Percentiles rank a stretch among this genome's conserved stretches.
These are phyloP conservation scores for Cynoglossus semilaevis DNA, from an alignment of 2,113 vertebrate species.

Conservation along the genomic window DNA sequence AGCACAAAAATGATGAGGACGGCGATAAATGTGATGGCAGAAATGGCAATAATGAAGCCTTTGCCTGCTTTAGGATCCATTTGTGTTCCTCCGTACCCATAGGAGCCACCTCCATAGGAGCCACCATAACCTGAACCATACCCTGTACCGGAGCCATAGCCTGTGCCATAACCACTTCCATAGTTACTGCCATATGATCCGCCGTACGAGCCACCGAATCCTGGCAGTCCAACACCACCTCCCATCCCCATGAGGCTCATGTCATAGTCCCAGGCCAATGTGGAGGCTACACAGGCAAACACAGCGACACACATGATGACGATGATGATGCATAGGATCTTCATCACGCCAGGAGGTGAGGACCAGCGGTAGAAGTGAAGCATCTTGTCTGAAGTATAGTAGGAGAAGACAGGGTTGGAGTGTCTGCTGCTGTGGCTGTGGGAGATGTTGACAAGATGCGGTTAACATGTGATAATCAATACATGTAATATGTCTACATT, in stretches of 20 bases:
- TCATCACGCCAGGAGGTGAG: constrained; percentile 90
- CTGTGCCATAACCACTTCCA: constrained; percentile 12
- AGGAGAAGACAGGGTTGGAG: constrained; percentile 79
- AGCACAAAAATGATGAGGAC: constrained; percentile 81
- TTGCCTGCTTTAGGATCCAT: constrained; percentile 83
- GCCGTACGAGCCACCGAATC: constrained; percentile 25
- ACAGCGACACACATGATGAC: constrained; percentile 85
- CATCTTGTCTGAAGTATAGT: constrained; percentile 79
- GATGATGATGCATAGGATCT: constrained; percentile 84
- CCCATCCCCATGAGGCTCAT: constrained; percentile 71
- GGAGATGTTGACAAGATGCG: not conserved
- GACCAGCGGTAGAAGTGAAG: constrained; percentile 86
- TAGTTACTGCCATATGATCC: constrained; percentile 7
- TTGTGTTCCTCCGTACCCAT: constrained; percentile 54
- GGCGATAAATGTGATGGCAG: constrained; percentile 82
- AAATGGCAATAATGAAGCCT: constrained; percentile 85
- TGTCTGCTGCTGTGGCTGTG: constrained; percentile 79
- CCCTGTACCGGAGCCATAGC: not conserved
- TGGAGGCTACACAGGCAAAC: constrained; percentile 91
- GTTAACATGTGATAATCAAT: no score
- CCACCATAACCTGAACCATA: constrained; percentile 26
- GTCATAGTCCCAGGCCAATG: constrained; percentile 85
- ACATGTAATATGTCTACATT: no score
- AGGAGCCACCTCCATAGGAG: constrained; percentile 20
- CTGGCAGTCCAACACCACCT: constrained; percentile 44